Base-by-base conservation (phyloP, 2,888 invertebrate species). In the Linyphia triangularis region DNA sequence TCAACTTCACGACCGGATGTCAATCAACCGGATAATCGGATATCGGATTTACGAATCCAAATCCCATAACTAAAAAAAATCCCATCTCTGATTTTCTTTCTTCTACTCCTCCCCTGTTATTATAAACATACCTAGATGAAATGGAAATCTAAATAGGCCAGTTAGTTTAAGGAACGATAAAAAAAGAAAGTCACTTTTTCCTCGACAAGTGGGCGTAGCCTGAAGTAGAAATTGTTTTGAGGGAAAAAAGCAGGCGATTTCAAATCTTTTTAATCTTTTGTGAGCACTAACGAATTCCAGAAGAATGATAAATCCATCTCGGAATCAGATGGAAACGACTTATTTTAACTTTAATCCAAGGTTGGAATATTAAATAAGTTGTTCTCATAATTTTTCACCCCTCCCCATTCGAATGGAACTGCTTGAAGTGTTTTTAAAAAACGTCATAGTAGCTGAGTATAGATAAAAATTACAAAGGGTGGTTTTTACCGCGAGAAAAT, bases 141-240 rank as follows among this genome's bases (percentile, higher is more conserved):
- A 51, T 51, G 51, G 51, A 51, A 51, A 51, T 51, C 51, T 51
- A 51, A 51, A 51, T 51, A 51, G 51, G 51, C 51, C 51, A 51
- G 51, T 51, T 51, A 51, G n/a, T 51, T n/a, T n/a, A n/a, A n/a
- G 51, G 51, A 51, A 16, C 13, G n/a, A n/a, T n/a, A 13, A 1
- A 51, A 51, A 51, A 10, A 51, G n/a, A 16, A 51, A 40, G 16
- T 40, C 16, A 13, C 40, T 16, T 13, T 51, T 51, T 51, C 51
- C 51, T 51, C n/a, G 51, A 51, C 51, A 51, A 51, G 51, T 51
- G n/a, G 51, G 51, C 51, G 51, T 51, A n/a, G 16, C 51, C 51
- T 51, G 51, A n/a, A 51, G 51, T 13, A n/a, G 5, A 51, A n/a
- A 16, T 51, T 16, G 51, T 51, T 51, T 51, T 51, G 13, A n/a